These are phyloP conservation scores for Brachionus asplanchnoidis DNA, from an alignment of 1,140 invertebrate genomes.

Conservation along the genomic window DNA sequence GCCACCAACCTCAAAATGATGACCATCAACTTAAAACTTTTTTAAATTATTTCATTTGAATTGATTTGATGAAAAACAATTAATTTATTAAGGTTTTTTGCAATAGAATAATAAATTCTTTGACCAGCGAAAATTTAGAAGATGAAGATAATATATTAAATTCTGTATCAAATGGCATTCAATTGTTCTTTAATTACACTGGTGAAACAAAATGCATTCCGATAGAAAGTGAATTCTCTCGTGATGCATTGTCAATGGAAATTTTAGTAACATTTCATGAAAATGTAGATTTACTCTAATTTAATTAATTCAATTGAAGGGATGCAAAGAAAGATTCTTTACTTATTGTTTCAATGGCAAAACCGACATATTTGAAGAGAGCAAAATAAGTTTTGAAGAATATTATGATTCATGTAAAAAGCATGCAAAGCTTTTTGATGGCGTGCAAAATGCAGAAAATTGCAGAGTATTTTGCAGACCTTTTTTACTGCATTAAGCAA, in stretches of 20 bases:
- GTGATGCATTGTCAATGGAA: slow-evolving; percentile 68
- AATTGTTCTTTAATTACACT: slow-evolving; percentile 76
- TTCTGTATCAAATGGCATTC: slow-evolving; percentile 66
- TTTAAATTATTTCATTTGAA: slow-evolving; percentile 71
- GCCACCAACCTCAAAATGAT: slow-evolving; percentile 49
- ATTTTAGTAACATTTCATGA: neutral
- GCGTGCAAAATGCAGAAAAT: no score
- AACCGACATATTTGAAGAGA: neutral
- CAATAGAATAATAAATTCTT: neutral
- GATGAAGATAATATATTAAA: slow-evolving; percentile 58
- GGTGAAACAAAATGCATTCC: slow-evolving; percentile 55
- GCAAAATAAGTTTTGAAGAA: neutral
- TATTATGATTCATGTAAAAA: slow-evolving; percentile 20
- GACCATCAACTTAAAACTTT: slow-evolving; percentile 76
- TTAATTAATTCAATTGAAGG: neutral
- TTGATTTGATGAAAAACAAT: slow-evolving; percentile 63
- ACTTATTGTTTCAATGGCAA: neutral
- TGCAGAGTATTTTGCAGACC: no score
- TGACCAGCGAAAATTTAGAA: neutral
- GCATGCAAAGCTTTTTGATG: no score
- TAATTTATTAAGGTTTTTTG: slow-evolving; percentile 52
- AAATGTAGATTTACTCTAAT: neutral
- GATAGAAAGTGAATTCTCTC: slow-evolving; percentile 46
- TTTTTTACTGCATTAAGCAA: no score
- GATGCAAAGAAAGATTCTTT: slow-evolving; percentile 11